phyloP scores from a whole-genome alignment of 2,113 vertebrate species.

The Ahaetulla prasina region DNA sequence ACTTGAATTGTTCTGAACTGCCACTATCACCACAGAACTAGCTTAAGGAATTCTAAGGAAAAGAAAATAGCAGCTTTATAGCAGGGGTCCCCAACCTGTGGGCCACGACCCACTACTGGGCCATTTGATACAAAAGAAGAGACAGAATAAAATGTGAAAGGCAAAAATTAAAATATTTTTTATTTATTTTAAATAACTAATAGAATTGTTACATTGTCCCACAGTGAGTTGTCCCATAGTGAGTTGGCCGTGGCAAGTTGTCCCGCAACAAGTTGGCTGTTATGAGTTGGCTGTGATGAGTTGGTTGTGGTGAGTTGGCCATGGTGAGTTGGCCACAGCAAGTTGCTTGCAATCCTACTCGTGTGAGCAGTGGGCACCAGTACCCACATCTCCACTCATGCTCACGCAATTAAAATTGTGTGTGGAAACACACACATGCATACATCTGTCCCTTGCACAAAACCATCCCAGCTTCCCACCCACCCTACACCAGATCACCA shows the following conservation, averaged over 20 bases:
- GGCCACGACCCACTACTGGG: background rate
- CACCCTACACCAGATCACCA: background rate
- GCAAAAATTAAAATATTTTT: too few relatives aligned
- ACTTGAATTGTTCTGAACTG: background rate
- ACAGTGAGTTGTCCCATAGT: too few relatives aligned
- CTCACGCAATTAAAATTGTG: background rate
- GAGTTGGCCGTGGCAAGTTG: too few relatives aligned
- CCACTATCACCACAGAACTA: background rate
- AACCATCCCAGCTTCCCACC: background rate
- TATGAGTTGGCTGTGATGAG: too few relatives aligned
- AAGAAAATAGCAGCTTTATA: background rate
- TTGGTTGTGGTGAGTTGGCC: too few relatives aligned
- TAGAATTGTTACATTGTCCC: too few relatives aligned
- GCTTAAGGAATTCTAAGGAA: background rate
- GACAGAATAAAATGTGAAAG: too few relatives aligned
- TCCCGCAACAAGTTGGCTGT: too few relatives aligned
- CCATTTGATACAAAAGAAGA: too few relatives aligned
- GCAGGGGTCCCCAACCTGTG: background rate
- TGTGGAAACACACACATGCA: background rate
- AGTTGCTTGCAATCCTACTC: background rate
- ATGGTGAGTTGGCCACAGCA: too few relatives aligned
- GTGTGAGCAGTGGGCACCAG: background rate
- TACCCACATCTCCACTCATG: background rate
- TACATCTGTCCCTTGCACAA: background rate
- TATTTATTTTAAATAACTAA: too few relatives aligned